Conservation (phyloP, 2,888 invertebrate species). For the Lithophane ornitopus region DNA sequence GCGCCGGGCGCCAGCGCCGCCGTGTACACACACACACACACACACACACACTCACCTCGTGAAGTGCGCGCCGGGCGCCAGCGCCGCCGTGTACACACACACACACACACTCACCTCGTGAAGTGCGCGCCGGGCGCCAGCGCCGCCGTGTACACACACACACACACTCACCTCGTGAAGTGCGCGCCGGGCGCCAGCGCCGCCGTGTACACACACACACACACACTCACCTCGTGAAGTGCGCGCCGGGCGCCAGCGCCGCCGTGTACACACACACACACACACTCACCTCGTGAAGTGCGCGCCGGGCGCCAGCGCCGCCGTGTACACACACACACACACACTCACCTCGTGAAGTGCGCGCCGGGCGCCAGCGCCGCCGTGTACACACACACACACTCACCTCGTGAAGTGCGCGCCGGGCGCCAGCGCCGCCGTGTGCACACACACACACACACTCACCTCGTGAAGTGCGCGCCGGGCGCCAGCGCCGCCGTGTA, state of each 20-base stretch:
- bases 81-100: conserved; percentile 92
- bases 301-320: conserved; percentile 93
- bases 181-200: conserved; percentile 95
- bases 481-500: conserved; percentile 92
- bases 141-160: conserved; percentile 93
- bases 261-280: conserved; percentile 93
- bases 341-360: conserved; percentile 94
- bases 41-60: conserved; percentile 94
- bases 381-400: too few species aligned
- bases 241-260: conserved; percentile 94
- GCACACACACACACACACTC: too few species aligned
- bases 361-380: conserved; percentile 94
- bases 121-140: conserved; percentile 95
- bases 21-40: conserved; percentile 94
- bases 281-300: conserved; percentile 95
- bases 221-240: conserved; percentile 94
- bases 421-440: conserved; percentile 93
- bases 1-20: conserved; percentile 94
- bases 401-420: too few species aligned
- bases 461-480: conserved; percentile 96
- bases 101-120: conserved; percentile 95
- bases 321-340: conserved; percentile 94
- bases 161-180: conserved; percentile 93
- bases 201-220: conserved; percentile 93
- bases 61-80: conserved; percentile 95